A percentile compares a stretch with the other conserved stretches of the same genome.
Conservation (phyloP, 2,113 vertebrate genomes). For the Urocitellus parryii region DNA sequence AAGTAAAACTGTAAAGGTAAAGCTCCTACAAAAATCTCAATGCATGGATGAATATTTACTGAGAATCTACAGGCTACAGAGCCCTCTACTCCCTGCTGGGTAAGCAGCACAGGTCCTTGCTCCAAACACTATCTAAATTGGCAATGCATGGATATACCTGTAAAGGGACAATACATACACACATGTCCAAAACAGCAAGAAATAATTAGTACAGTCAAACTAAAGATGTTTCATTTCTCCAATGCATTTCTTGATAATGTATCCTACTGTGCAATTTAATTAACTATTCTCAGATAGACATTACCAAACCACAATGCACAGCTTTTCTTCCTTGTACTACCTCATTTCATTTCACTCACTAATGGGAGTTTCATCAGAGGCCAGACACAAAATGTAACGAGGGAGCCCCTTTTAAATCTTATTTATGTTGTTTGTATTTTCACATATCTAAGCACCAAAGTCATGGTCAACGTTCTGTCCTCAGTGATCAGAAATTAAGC, state of each 20-base stretch:
- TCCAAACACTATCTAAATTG: background rate
- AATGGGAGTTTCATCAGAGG: constrained; percentile 37
- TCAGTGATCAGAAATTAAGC: constrained; percentile 57
- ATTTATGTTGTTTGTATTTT: constrained; percentile 42
- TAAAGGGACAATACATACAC: constrained; percentile 24
- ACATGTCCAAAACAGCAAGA: constrained; percentile 57
- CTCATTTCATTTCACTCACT: constrained; percentile 44
- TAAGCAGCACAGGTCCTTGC: background rate
- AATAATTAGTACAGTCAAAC: background rate
- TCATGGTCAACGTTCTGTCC: constrained; percentile 30
- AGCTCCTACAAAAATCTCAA: constrained; percentile 21
- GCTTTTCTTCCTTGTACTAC: background rate
- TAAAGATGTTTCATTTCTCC: constrained; percentile 49
- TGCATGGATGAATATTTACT: background rate
- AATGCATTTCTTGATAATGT: constrained; percentile 14
- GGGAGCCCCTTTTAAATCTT: constrained; percentile 43
- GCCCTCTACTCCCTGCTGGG: background rate
- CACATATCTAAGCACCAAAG: constrained; percentile 56
- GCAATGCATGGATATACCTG: background rate
- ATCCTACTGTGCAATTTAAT: constrained; percentile 52
- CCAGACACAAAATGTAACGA: background rate
- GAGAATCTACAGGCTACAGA: background rate
- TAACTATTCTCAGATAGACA: constrained; percentile 60
- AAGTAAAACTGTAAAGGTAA: background rate
- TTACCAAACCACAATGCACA: constrained; percentile 35